Evolutionary conservation across 2,888 invertebrate genomes (phyloP), one percentile per base, ranked within the genome.

Genomic region (Latrodectus elegans): DNA sequence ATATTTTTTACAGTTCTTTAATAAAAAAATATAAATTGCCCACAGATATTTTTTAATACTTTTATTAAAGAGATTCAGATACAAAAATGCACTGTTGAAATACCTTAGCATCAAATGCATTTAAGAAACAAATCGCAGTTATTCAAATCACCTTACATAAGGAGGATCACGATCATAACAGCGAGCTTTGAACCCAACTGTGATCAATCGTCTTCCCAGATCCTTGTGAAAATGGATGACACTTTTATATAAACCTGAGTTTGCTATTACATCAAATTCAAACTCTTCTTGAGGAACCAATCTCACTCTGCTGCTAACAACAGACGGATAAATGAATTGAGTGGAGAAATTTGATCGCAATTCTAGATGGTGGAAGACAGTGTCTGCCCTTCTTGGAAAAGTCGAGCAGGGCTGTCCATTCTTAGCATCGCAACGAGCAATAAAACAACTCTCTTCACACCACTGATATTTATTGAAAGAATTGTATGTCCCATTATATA

Each of bases 141-240:
- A 38, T 38, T 4, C 38, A 4, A 38, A 38, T 60, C n/a, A 60
- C n/a, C 60, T 60, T 8, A 9, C 12, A 60, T 60, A 60, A 11
- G 82, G 87, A 22, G 78, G 87, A 64, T 87, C 87, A n/a, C 60
- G 53, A 11, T 87, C 73, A 26, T 73, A 87, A 26, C 77, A 76
- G 14, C 87, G 65, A 14, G 81, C 82, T 55, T 60, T 78, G 9
- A 87, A 38, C 4, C 77, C 81, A 12, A 75, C 73, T 4, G 72
- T 12, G 3, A 78, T 55, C 26, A 87, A 17, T 3, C 52, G 38
- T 10, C 15, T 38, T 60, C 74, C 82, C 10, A 26, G 12, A 4
- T 11, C 10, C n/a, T 17, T 82, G 15, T 76, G n/a, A 12, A 82
- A 67, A 14, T 72, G 12, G 12, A 87, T 73, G 0, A 8, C 65